Evolutionary conservation across 1,140 invertebrate species (phyloP).

Genomic region (Danaus melanippus): DNA sequence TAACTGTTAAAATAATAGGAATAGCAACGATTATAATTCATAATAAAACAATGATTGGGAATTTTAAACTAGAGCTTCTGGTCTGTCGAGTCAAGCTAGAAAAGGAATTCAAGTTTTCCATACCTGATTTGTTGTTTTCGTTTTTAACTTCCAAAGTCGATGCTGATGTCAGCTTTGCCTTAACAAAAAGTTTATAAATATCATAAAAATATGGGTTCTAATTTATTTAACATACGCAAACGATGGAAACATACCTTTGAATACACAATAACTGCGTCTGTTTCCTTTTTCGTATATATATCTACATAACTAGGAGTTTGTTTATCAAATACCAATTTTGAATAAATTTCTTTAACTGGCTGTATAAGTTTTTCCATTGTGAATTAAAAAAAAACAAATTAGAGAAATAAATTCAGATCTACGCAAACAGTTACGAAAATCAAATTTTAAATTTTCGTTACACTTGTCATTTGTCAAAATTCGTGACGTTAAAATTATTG

Average conservation of each 20-base stretch:
- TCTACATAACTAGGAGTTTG: slow-evolving; percentile 57
- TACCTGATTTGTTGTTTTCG: slow-evolving; percentile 18
- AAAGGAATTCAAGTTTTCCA: background rate
- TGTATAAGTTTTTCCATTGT: slow-evolving; percentile 37
- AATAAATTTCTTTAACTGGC: slow-evolving; percentile 38
- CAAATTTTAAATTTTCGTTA: slow-evolving; percentile 7
- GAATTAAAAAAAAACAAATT: slow-evolving; percentile 3
- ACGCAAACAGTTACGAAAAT: no score
- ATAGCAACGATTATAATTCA: no score
- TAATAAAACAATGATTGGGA: no score
- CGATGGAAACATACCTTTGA: slow-evolving; percentile 33
- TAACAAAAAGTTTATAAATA: slow-evolving; percentile 8
- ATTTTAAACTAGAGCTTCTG: no score
- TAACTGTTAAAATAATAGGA: no score
- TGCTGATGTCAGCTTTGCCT: slow-evolving; percentile 22
- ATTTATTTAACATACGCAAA: no score
- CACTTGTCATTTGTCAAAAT: no score
- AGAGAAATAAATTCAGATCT: no score
- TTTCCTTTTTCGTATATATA: slow-evolving; percentile 49
- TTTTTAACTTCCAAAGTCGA: slow-evolving; percentile 8
- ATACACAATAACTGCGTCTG: slow-evolving; percentile 50
- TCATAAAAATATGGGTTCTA: no score
- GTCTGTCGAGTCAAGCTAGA: no score
- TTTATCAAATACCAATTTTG: slow-evolving; percentile 45
- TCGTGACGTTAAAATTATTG: no score